Percentiles rank a stretch among this genome's conserved stretches.
These are phyloP conservation scores for Atta colombica DNA, from an alignment of 1,140 invertebrate genomes.

Conservation along the genomic window DNA sequence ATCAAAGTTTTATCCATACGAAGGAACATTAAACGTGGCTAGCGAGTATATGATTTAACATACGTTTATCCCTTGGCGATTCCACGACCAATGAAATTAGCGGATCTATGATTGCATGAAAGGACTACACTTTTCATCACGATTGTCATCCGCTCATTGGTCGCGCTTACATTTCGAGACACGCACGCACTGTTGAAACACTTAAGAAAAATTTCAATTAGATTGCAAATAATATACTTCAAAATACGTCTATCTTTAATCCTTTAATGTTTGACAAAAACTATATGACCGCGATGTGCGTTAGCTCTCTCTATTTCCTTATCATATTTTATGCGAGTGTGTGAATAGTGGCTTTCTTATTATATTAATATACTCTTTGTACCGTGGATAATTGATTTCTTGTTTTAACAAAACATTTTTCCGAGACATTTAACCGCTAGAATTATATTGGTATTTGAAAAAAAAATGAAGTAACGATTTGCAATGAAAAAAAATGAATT, in stretches of 20 bases:
- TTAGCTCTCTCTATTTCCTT: background rate
- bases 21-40: slow-evolving; percentile 63
- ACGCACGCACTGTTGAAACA: slow-evolving; percentile 63
- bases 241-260: background rate
- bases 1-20: slow-evolving; percentile 3
- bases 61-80: slow-evolving; percentile 64
- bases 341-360: background rate
- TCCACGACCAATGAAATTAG: slow-evolving; percentile 13
- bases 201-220: background rate
- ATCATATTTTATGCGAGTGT: background rate
- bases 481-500: background rate
- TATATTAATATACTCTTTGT: background rate
- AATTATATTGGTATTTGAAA: background rate
- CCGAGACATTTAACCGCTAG: too few relatives aligned
- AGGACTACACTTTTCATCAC: background rate
- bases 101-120: slow-evolving; percentile 57
- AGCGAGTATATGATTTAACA: slow-evolving; percentile 64
- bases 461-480: background rate
- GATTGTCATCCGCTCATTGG: slow-evolving; percentile 57
- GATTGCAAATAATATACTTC: background rate
- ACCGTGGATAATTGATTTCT: background rate
- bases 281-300: background rate
- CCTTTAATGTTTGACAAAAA: slow-evolving; percentile 10
- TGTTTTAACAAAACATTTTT: background rate
- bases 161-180: slow-evolving; percentile 69